phyloP scores from a whole-genome alignment of 2,797 vertebrate species.

The Cryptoblepharus egeriae region DNA sequence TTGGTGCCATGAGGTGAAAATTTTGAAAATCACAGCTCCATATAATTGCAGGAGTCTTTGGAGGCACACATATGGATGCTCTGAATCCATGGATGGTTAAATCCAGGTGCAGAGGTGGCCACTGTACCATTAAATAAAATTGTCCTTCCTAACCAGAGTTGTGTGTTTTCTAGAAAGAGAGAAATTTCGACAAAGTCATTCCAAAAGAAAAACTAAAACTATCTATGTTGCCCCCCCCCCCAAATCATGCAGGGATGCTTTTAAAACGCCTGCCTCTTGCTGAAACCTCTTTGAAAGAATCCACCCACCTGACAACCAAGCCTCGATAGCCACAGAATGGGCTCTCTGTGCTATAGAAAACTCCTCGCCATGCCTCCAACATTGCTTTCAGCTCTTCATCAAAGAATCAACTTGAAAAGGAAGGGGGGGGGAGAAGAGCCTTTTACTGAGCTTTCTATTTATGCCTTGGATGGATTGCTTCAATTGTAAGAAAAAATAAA shows the following conservation, averaged over 20 bases:
- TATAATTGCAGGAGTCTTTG: too few relatives aligned
- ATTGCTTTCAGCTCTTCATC: not conserved
- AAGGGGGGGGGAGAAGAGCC: not conserved
- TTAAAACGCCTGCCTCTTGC: not conserved
- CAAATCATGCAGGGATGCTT: too few relatives aligned
- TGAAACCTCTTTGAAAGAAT: not conserved
- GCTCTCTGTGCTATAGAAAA: not conserved
- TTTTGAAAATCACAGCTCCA: too few relatives aligned
- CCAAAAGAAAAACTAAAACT: not conserved
- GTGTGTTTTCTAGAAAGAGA: not conserved
- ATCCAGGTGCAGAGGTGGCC: too few relatives aligned
- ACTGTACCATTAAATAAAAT: not conserved
- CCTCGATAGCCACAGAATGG: not conserved
- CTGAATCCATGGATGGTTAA: too few relatives aligned
- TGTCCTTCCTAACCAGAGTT: not conserved
- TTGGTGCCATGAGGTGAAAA: too few relatives aligned
- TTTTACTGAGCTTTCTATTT: constrained; percentile 7
- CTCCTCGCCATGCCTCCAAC: not conserved
- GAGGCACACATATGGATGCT: too few relatives aligned
- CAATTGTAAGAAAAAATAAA: too few relatives aligned
- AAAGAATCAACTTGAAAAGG: not conserved
- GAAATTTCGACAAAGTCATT: too few relatives aligned
- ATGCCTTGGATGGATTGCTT: constrained; percentile 1
- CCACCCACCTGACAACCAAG: not conserved
- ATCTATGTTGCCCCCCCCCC: not conserved